Conservation (phyloP, 2,888 invertebrate species). For the Nephrotoma appendiculata region DNA sequence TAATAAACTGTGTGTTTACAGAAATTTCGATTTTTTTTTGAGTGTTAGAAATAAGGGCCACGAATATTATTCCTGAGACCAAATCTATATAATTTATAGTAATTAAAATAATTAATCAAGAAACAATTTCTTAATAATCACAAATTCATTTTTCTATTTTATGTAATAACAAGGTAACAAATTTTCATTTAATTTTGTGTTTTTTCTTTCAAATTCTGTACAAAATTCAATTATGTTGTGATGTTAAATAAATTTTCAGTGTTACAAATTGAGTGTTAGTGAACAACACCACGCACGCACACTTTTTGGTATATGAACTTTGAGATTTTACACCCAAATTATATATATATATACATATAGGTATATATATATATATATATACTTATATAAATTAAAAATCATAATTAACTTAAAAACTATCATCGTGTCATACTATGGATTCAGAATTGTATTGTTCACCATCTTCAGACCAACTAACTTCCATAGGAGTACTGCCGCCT, state of each 20-base stretch:
- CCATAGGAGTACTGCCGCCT: constrained; percentile 30
- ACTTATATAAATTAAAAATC: neutral
- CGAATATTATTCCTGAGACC: neutral
- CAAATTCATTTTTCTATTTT: neutral
- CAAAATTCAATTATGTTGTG: neutral
- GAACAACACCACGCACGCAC: neutral
- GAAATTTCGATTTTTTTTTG: neutral
- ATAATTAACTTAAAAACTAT: constrained; percentile 27
- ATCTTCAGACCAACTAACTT: constrained; percentile 34
- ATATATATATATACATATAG: too few relatives aligned
- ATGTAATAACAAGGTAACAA: neutral
- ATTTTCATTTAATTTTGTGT: neutral
- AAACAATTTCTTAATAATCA: neutral
- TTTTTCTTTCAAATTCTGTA: neutral
- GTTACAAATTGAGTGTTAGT: neutral
- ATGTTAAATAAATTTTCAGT: neutral
- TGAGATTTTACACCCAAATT: neutral
- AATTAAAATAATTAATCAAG: neutral
- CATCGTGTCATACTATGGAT: constrained; percentile 27
- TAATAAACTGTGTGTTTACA: neutral
- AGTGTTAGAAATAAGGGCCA: neutral
- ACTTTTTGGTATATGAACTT: neutral
- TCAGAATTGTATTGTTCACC: constrained; percentile 22
- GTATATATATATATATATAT: neutral
- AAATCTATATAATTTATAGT: neutral